Conservation (phyloP, 2,888 invertebrate genomes). For the Zaprionus obscuricornis region DNA sequence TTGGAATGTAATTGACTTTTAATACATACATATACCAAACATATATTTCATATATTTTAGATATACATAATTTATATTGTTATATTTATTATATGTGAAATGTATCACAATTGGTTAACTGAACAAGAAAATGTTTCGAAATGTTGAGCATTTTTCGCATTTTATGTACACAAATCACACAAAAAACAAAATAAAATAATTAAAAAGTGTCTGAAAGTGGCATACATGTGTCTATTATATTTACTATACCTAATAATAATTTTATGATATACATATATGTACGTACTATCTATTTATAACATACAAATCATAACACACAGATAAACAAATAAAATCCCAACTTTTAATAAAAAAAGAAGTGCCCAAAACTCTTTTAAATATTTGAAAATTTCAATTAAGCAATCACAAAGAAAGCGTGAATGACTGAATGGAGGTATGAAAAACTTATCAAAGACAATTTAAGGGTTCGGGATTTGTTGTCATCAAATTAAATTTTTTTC, state of each 20-base stretch:
- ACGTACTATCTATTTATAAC: conserved; percentile 58
- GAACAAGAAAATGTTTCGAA: conserved; percentile 14
- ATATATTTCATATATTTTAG: conserved; percentile 23
- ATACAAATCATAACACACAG: conserved; percentile 47
- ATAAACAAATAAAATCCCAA: conserved; percentile 66
- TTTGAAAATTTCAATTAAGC: conserved; percentile 53
- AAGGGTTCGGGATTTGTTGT: conserved; percentile 29
- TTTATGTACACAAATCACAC: neutral
- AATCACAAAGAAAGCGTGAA: conserved; percentile 14
- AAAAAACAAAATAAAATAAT: neutral
- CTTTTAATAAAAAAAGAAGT: conserved; percentile 60
- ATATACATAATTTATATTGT: conserved; percentile 8
- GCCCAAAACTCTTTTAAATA: conserved; percentile 5
- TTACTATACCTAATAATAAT: conserved; percentile 55
- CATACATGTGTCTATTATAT: conserved; percentile 50
- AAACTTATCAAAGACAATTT: conserved; percentile 14
- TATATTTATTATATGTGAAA: conserved; percentile 49
- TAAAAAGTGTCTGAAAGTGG: conserved; percentile 26
- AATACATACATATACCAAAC: conserved; percentile 1
- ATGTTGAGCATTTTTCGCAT: conserved; percentile 9
- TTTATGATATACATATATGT: conserved; percentile 34
- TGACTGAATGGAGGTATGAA: neutral
- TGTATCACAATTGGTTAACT: conserved; percentile 17
- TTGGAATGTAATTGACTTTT: conserved; percentile 4
- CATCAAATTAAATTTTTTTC: no score